phyloP scores from a whole-genome alignment of 2,888 invertebrate species.

The Agrotis segetum region DNA sequence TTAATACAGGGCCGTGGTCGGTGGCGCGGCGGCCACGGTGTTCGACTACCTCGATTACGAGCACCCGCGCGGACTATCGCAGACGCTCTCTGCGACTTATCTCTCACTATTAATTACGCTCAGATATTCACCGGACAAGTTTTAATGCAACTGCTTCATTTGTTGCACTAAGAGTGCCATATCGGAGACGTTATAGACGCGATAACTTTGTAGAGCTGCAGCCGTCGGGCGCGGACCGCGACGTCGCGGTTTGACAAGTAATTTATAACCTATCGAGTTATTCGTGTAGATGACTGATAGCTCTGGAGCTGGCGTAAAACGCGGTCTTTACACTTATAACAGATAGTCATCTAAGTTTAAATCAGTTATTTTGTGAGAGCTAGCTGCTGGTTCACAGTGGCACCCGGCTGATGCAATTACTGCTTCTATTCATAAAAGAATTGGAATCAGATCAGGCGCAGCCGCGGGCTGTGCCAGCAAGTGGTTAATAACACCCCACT shows the following conservation, averaged over 20 bases:
- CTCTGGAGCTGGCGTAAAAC: constrained; percentile 72
- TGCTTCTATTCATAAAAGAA: constrained; percentile 87
- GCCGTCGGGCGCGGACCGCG: constrained; percentile 69
- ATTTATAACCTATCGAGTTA: constrained; percentile 67
- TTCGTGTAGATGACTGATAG: constrained; percentile 77
- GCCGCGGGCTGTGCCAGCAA: constrained; percentile 81
- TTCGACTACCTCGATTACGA: constrained; percentile 82
- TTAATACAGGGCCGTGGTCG: constrained; percentile 85
- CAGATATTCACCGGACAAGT: constrained; percentile 89
- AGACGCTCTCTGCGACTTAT: constrained; percentile 85
- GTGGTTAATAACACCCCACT: constrained; percentile 87
- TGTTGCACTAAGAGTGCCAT: constrained; percentile 87
- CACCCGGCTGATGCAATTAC: constrained; percentile 82
- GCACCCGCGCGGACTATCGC: constrained; percentile 79
- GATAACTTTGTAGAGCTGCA: constrained; percentile 86
- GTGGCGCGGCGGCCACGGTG: constrained; percentile 47
- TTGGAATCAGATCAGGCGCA: constrained; percentile 83
- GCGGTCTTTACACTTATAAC: constrained; percentile 75
- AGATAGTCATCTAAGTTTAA: constrained; percentile 82
- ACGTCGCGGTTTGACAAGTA: constrained; percentile 65
- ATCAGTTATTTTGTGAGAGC: constrained; percentile 83
- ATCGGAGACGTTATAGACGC: constrained; percentile 83
- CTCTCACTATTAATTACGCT: constrained; percentile 89
- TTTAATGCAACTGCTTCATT: constrained; percentile 91
- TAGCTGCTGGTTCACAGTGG: constrained; percentile 68